Evolutionary conservation across 2,113 vertebrate species (phyloP), one percentile per base, ranked within the genome.

Genomic region (Leucosticte australis): DNA sequence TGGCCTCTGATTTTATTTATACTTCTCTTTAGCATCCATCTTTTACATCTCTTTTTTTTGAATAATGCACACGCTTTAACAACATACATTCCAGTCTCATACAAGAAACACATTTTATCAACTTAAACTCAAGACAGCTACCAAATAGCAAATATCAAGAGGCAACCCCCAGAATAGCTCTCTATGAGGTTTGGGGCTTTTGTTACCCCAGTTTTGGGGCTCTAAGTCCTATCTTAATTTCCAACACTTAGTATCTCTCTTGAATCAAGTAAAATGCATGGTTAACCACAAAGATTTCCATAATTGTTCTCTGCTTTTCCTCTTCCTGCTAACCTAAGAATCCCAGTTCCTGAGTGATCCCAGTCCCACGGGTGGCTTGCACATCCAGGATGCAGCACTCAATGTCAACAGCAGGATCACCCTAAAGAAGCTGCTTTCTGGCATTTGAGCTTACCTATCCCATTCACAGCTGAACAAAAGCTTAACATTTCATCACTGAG

Each of bases 311-410:
- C n/a, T 53, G n/a, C 13, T 71, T 84, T 94, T 70, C 23, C 64
- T 33, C 49, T n/a, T 11, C 55, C 41, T 62, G 49, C 50, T 39
- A 76, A 28, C 11, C 27, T 24, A 27, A 31, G 44, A 52, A 84
- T 47, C 26, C 46, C 47, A 70, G 30, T 20, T 37, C 23, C 59
- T 1, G 24, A 33, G 35, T 2, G 16, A 70, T 20, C 13, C 16
- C n/a, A n/a, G 39, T 10, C 14, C 8, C 49, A 59, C 1, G 2
- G 18, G 10, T 21, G 10, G 37, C 15, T 73, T 42, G 10, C 13
- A 60, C 7, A 2, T n/a, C n/a, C 12, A 0, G 33, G 23, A 49
- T 2, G 4, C 39, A 69, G 33, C 26, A 37, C 27, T n/a, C 1
- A 1, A 9, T 20, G 20, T 65, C 49, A 39, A 31, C 10, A 27